Conservation (phyloP, 1,140 invertebrate species). For the Penaeus chinensis region DNA sequence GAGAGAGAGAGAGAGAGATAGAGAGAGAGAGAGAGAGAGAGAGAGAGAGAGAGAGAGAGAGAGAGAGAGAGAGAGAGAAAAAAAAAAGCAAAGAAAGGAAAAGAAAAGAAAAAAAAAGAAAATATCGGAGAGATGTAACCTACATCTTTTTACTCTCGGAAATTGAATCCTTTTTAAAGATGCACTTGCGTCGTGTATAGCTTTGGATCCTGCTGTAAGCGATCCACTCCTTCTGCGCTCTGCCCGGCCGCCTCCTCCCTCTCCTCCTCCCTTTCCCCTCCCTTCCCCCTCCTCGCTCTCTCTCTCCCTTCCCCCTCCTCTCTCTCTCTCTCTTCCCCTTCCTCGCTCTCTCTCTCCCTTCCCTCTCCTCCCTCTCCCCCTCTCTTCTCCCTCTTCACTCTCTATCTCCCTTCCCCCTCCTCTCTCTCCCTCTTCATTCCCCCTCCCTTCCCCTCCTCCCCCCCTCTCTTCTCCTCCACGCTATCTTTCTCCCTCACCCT, state of each 20-base stretch:
- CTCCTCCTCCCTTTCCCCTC: background rate
- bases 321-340: background rate
- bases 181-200: constrained; percentile 53
- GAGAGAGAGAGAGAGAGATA: too few species aligned
- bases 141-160: constrained; percentile 56
- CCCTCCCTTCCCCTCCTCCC: background rate
- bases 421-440: background rate
- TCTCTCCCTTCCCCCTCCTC: background rate
- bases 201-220: constrained; percentile 27
- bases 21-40: too few species aligned
- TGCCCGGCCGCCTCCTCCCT: background rate
- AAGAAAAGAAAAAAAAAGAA: constrained; percentile 26
- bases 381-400: background rate
- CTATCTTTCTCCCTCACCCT: background rate
- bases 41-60: too few species aligned
- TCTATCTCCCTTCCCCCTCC: too few species aligned
- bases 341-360: background rate
- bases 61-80: too few species aligned
- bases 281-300: background rate
- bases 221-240: background rate
- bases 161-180: constrained; percentile 60
- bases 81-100: background rate
- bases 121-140: constrained; percentile 51
- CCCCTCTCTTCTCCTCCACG: constrained; percentile 9
- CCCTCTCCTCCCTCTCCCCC: too few species aligned